Evolutionary conservation across 2,888 invertebrate species (phyloP), one percentile per base, ranked within the genome.

Genomic region (Ormyrus labotus): DNA sequence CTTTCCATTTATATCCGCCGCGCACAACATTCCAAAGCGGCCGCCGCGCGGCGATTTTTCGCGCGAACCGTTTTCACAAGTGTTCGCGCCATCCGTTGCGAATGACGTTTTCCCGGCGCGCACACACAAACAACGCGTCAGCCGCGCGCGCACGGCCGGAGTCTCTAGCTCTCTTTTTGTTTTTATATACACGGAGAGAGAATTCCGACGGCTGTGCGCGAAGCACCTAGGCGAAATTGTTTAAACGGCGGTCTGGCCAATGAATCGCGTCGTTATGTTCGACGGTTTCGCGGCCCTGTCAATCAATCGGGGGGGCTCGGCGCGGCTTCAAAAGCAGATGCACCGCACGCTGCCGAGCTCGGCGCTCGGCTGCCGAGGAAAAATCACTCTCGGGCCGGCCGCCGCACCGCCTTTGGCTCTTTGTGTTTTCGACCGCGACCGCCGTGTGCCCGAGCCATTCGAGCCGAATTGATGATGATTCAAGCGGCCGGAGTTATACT

Each of bases 311-410:
- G 47, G 19, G 19, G 19, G 19, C 19, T 19, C 19, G 19, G 1
- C 34, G 34, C 34, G 34, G 34, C 65, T 74, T 80, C 75, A 60
- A 55, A 47, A 60, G 53, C 79, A 79, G 74, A 74, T n/a, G 61
- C 48, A 1, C 60, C 58, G 48, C 60, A 13, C 34, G 13, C 50
- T 53, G 5, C 9, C 9, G 34, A 34, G 11, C 8, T 10, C 19
- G n/a, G 6, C 10, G 0, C 19, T 9, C 47, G 4, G 10, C 10
- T 4, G 10, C 5, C 7, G 19, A 64, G 10, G 48, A 64, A 73
- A 64, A 64, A 64, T 55, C 34, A 47, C 55, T 19, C 64, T 63
- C 13, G 64, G 50, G 11, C 50, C 47, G 34, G 34, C 1, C 19
- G 34, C 34, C 34, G 34, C 34, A 34, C 3, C 34, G 34, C 34